Evolutionary conservation across 2,888 invertebrate species (phyloP), one percentile per base, ranked within the genome.

Genomic region (Pecten maximus): DNA sequence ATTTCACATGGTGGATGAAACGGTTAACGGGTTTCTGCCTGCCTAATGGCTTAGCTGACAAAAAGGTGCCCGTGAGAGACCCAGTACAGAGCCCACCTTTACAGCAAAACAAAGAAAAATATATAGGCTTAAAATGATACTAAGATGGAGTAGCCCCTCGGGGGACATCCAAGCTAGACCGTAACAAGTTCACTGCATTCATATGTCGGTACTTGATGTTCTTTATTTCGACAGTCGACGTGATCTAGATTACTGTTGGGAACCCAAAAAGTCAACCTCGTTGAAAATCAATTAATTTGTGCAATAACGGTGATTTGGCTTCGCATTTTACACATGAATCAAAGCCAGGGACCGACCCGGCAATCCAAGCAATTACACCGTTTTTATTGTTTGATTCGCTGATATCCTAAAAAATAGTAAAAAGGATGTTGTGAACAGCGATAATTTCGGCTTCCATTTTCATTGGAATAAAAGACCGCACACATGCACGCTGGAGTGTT

Each of bases 211-310:
- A 35, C 50, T 74, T 89, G 89, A 89, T 89, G 89, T 89, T 89
- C 89, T 89, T 89, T 89, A 89, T 89, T 89, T 89, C 87, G 87
- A 35, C 44, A 89, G 40, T 87, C 89, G 87, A 89, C 89, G 86
- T 50, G 50, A 87, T 89, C 35, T 74, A 89, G 89, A 89, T 89
- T 89, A 87, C 89, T 89, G 87, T 40, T 87, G 89, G 89, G 89
- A 87, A 87, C 48, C 86, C 87, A 50, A 87, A 86, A 87, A 44
- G 89, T 87, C 87, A 50, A 50, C 87, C 89, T 87, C 87, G 86
- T 89, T 87, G 87, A 89, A 89, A 89, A 89, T 89, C 89, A 89
- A 89, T 89, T 89, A 89, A 89, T 89, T 89, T 48, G 50, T 87
- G 87, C 86, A 89, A 89, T 88, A 60, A 88, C 50, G 40, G 88